Base-by-base conservation (phyloP, 2,888 invertebrate genomes). In the Corbicula japonica region DNA sequence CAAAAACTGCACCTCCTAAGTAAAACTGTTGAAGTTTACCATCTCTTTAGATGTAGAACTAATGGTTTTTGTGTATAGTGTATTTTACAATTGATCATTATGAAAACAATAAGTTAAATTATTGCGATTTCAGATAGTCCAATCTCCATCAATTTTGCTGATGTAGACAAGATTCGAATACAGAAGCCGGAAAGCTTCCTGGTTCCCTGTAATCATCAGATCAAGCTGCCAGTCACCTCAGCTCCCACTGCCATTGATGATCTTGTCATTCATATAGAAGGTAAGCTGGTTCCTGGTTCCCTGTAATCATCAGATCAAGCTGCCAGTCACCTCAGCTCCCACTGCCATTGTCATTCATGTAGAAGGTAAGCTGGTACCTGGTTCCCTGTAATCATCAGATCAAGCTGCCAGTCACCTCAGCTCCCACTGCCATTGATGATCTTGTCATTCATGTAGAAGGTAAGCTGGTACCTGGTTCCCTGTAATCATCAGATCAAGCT, bases 221-320 rank as follows among this genome's bases (percentile, higher is more conserved):
- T 98, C 85, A 96, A 96, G 5, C 98, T 99, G 94, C 95, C 96
- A 73, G 97, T 98, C 69, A 97, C 98, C 92, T 97, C 98, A 32
- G 97, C 97, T 79, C 96, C 91, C 4, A 87, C 89, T 18, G 86
- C 85, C 23, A 83, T 88, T 26, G 86, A 85, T 28, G 93, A 94
- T 69, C 83, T 93, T 63, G 91, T 91, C 58, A 92, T 94, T 56
- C 87, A 89, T 41, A 91, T 94, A 96, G 6, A 94, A 96, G 88
- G 95, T 96, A 81, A 50, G 68, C 46, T 0, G 34, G 6, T 66
- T 96, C 96, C 94, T 98, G 89, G 97, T 98, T 32, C 96, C 98
- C 1, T 97, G 98, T 35, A 97, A 97, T 50, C 95, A 96, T 65
- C 94, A 96, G 6, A 97, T 98, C 85, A 96, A 96, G 5, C 98